These are phyloP conservation scores for Pegoplata infirma DNA, from an alignment of 2,888 invertebrate species.

Conservation along the genomic window DNA sequence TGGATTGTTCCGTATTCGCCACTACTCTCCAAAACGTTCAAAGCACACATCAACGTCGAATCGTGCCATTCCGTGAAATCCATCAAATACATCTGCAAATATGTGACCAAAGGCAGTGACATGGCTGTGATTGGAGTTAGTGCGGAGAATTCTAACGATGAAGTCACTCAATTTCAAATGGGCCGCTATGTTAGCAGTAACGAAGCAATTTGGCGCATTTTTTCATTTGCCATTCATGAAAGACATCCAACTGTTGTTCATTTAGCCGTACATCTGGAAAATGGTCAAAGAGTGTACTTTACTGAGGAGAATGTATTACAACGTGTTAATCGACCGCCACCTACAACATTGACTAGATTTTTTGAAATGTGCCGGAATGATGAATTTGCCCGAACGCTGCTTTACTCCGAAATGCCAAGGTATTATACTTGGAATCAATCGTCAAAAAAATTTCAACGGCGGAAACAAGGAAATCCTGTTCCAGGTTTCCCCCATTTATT, in stretches of 20 bases:
- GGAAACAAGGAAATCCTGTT: slow-evolving; percentile 69
- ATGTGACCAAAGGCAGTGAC: slow-evolving; percentile 76
- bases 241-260: slow-evolving; percentile 44
- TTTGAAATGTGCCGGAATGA: slow-evolving; percentile 44
- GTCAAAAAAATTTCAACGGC: slow-evolving; percentile 69
- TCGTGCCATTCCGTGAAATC: slow-evolving; percentile 75
- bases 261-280: slow-evolving; percentile 31
- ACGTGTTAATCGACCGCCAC: slow-evolving; percentile 25
- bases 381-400: slow-evolving; percentile 66
- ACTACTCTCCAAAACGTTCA: slow-evolving; percentile 67
- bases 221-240: slow-evolving; percentile 41
- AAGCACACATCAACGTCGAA: slow-evolving; percentile 76
- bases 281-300: slow-evolving; percentile 24
- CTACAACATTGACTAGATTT: slow-evolving; percentile 40
- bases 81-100: too few species aligned
- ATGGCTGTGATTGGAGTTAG: slow-evolving; percentile 63
- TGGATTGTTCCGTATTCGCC: slow-evolving; percentile 72
- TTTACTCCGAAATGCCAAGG: slow-evolving; percentile 71
- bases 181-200: slow-evolving; percentile 66
- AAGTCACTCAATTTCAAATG: slow-evolving; percentile 51
- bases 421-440: slow-evolving; percentile 66
- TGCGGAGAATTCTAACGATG: slow-evolving; percentile 6
- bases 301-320: slow-evolving; percentile 27
- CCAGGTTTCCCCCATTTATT: slow-evolving; percentile 65
- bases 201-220: slow-evolving; percentile 31